phyloP scores from a whole-genome alignment of 2,888 invertebrate genomes.

The Embidobia sp. region DNA sequence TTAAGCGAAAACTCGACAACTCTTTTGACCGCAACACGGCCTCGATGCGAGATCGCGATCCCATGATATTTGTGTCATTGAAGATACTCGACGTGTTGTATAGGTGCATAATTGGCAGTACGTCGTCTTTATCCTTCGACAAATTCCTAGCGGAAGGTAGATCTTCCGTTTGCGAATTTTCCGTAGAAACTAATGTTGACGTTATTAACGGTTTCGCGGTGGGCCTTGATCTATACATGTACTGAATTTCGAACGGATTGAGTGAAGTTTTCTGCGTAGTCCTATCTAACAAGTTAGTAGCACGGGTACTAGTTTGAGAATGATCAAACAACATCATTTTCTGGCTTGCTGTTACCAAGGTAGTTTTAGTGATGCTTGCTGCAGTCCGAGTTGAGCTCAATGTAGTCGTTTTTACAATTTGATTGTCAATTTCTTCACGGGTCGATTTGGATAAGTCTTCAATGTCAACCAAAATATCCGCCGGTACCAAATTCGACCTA shows the following conservation, averaged over 20 bases:
- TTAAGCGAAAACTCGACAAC: slow-evolving; percentile 55
- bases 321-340: no score
- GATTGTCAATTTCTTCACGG: slow-evolving; percentile 44
- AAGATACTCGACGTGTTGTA: slow-evolving; percentile 79
- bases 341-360: no score
- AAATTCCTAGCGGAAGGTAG: slow-evolving; percentile 71
- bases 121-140: slow-evolving; percentile 76
- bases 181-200: slow-evolving; percentile 17
- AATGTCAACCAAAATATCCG: slow-evolving; percentile 9
- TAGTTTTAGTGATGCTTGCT: no score
- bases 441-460: background rate
- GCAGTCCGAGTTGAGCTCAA: no score
- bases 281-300: no score
- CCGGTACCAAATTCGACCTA: slow-evolving; percentile 40
- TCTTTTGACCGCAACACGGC: slow-evolving; percentile 47
- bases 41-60: slow-evolving; percentile 52
- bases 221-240: slow-evolving; percentile 73
- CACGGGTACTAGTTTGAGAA: slow-evolving; percentile 20
- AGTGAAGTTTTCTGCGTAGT: no score
- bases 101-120: slow-evolving; percentile 79
- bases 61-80: slow-evolving; percentile 70
- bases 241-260: slow-evolving; percentile 79
- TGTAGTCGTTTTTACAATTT: slow-evolving; percentile 42
- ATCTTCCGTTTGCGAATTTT: slow-evolving; percentile 72
- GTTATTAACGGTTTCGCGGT: slow-evolving; percentile 12